Base-by-base conservation (phyloP, 2,113 vertebrate species). In the Ameiurus melas region DNA sequence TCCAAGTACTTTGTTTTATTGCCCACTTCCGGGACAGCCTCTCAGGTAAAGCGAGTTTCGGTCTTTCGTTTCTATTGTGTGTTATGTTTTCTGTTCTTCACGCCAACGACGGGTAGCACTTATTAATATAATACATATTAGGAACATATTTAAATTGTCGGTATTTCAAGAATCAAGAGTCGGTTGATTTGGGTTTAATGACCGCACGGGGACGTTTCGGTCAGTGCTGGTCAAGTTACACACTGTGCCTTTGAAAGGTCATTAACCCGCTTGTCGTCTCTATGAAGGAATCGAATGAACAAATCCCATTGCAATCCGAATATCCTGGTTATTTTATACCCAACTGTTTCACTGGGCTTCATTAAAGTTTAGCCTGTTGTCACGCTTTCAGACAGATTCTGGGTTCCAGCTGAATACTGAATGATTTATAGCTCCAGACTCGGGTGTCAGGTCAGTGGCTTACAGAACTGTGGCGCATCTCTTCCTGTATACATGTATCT, bases 21-120 rank as follows among this genome's bases (percentile, higher is more conserved):
- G 86, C 86, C 92, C 30, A 93, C 95, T 96, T 96, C 95, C 95
- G 94, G 91, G 88, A 91, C 89, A 89, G 64, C 91, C 92, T 60
- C 88, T 90, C 95, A 95, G 95, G 94, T 96, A 95, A 95, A 94
- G 68, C 91, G 91, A 93, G 93, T 95, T 94, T 94, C 94, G 91
- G 73, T 93, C 83, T 92, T 58, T 79, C 36, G 20, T 43, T 43
- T 43, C 3, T 43, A 43, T 43, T 12, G 83, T 25, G 84, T 12
- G 2, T n/a, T 14, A 4, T 55, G 6, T 77, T 82, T 66, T 17
- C 14, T 30, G 14, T 83, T 25, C 12, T 5, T 75, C n/a, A 60
- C 19, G 0, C 10, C 5, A 27, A 33, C 39, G 5, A 14, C 13
- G 17, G 1, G 22, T 43, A 51, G 51, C 33, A n/a, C 43, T 47